Base-by-base conservation (phyloP, 2,888 invertebrate genomes). In the Mythimna ferrago region DNA sequence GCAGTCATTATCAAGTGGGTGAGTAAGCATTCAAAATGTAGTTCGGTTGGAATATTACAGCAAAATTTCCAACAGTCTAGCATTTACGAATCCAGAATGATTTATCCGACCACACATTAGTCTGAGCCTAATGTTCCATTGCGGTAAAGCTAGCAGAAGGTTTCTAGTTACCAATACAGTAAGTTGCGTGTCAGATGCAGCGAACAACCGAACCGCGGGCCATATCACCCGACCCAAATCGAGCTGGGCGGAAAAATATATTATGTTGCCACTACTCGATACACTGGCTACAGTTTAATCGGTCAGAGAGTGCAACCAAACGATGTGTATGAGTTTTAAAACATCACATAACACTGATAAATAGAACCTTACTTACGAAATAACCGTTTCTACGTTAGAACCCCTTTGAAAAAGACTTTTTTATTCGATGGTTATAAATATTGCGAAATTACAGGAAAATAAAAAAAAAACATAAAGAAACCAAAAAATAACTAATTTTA, bases 131-230 rank as follows among this genome's bases (percentile, higher is more conserved):
- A 86, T 82, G 71, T 80, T 26, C 73, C 78, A 64, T 78, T 62
- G 62, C 9, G 61, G 69, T 71, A 74, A 86, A 76, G 68, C 71
- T 76, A 75, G 66, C 78, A 77, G 72, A 86, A 84, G 73, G 41
- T 58, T 77, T 16, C 73, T 41, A 35, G 76, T 77, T 74, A 48
- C 80, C 78, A 78, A 86, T 84, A 78, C 77, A 83, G 63, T 77
- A 82, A 80, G 84, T 86, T 79, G 77, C 81, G 85, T 91, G 93
- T 92, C 93, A 93, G 85, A 80, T 88, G 92, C 93, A 93, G 85
- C 63, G 83, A 58, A 73, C 69, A 85, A 84, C 75, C 80, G 86
- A 83, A 89, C 89, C 86, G 87, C 86, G 85, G 84, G 85, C 86
- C 86, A 86, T 91, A 91, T 91, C 88, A 86, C 73, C 66, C 86